Evolutionary conservation across 2,113 vertebrate genomes (phyloP), one percentile per base, ranked within the genome.

Genomic region (Chloroceryle aenea): DNA sequence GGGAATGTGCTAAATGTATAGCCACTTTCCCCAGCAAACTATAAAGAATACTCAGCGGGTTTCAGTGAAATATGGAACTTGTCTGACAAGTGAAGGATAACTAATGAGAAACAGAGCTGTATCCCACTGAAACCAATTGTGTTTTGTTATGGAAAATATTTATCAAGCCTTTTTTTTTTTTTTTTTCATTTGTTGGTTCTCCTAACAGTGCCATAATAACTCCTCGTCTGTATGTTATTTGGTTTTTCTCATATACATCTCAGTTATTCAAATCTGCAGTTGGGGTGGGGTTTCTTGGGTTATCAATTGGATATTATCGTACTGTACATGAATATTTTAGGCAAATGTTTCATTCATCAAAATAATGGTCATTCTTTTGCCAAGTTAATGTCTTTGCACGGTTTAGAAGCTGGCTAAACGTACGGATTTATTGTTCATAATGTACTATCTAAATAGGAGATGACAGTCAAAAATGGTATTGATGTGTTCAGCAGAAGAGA

Each of bases 111-210:
- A 72, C 96, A 94, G 96, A 95, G 69, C 95, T 32, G 63, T 62
- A 84, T 97, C 97, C 97, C 96, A 76, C 66, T 97, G 97, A 97
- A 98, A 97, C 97, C 98, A 96, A 91, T 97, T 97, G 96, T 95
- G 97, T 98, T 97, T 97, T 98, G 97, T 97, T 96, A 96, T 93
- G 96, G 97, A 97, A 98, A 98, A 97, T 97, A 97, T 98, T 96
- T 96, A 97, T 98, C 97, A 97, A 96, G 93, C 78, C 38, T 82
- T 95, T 94, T 53, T 66, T 20, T 45, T 45, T 45, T 43, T 45
- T 95, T 94, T 50, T 93, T 76, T 67, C 83, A 63, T 96, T 93
- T 97, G 95, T 95, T 96, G 93, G 92, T 94, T 97, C 95, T 97
- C 84, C 88, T 96, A 96, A 97, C 94, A 92, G 88, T 59, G 81